Evolutionary conservation across 2,113 vertebrate species (phyloP).

Genomic region (Dromaius novaehollandiae): DNA sequence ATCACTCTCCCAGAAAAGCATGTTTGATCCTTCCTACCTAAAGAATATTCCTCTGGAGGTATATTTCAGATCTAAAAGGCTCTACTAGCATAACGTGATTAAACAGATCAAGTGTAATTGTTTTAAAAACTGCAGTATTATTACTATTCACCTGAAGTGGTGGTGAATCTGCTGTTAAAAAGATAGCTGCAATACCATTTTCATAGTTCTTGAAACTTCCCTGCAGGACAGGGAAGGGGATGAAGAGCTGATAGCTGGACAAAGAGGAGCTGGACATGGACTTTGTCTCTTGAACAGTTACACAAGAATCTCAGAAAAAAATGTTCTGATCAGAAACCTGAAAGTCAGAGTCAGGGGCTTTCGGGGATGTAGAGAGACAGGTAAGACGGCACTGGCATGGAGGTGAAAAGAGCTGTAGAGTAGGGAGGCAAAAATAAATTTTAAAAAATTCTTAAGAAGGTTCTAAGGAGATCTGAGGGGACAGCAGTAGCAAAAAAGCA

Average conservation of each 20-base stretch:
- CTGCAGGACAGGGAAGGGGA: background rate
- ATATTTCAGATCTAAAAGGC: background rate
- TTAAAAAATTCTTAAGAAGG: background rate
- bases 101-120: background rate
- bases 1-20: background rate
- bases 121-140: background rate
- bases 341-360: background rate
- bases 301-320: background rate
- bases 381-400: background rate
- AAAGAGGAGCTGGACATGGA: background rate
- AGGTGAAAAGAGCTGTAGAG: background rate
- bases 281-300: background rate
- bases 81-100: background rate
- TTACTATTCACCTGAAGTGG: background rate
- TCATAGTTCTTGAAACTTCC: background rate
- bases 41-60: background rate
- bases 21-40: background rate
- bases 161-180: background rate
- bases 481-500: background rate
- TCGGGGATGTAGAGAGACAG: accelerated
- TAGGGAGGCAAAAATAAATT: background rate
- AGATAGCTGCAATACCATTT: background rate
- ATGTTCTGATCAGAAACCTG: background rate
- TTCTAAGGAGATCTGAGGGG: background rate
- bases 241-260: background rate